Base-by-base conservation (phyloP, 2,113 vertebrate genomes). In the Varanus salvator region DNA sequence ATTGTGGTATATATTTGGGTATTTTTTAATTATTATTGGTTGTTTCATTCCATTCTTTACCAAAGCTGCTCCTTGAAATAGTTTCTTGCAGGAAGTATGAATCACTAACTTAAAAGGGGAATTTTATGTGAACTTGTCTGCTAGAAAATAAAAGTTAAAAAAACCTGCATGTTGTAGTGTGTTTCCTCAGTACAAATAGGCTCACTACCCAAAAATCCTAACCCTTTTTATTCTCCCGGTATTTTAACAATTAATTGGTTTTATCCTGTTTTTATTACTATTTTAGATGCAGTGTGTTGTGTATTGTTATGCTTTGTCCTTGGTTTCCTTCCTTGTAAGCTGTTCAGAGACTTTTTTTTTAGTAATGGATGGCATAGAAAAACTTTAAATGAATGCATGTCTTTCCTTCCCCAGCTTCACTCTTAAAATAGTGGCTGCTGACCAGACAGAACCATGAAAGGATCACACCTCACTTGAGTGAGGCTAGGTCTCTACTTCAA, bases 71-170 rank as follows among this genome's bases (percentile, higher is more conserved):
- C 95, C 95, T 96, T 97, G 96, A 77, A 97, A 97, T 97, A 97
- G 96, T 97, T 97, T 96, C 95, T 97, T 94, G 96, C 96, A 95
- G 96, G 97, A 96, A 94, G 90, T 96, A 84, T 96, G 95, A 96
- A 96, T 95, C 97, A 97, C 97, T 98, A 98, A 98, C 96, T 98
- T 98, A 98, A 98, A 97, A 94, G 95, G 96, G 96, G 95, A 97
- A 97, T 96, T 96, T 97, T 97, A 96, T 97, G 97, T 98, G 96
- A 96, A 96, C 97, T 44, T 97, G 97, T 98, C 97, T 97, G 96
- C 97, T 98, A 97, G 97, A 97, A 95, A 97, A 97, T 97, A 95
- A 97, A 95, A 97, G 96, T 97, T 94, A 74, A 92, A 92, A 96
- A 96, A 96, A 95, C 90, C 86, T 88, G 93, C 93, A 3, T 94